A percentile compares a stretch with the other conserved stretches of the same genome.
Conservation (phyloP, 2,113 vertebrate genomes). For the Myrmecophaga tridactyla region DNA sequence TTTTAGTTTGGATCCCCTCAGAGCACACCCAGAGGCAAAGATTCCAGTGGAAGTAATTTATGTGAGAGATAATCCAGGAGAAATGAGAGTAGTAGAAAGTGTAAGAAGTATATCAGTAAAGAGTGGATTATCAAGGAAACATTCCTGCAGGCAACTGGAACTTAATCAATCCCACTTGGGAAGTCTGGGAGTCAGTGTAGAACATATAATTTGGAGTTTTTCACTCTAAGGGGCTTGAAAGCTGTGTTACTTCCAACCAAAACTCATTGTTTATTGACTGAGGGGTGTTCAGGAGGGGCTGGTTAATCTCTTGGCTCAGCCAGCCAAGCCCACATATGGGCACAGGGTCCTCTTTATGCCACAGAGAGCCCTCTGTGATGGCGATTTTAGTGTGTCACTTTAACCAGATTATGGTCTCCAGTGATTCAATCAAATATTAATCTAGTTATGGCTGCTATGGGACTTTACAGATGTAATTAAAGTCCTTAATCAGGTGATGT, state of each 20-base stretch:
- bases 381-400: neutral
- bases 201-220: neutral
- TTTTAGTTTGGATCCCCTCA: neutral
- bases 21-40: neutral
- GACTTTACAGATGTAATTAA: neutral
- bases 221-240: neutral
- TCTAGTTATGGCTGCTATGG: too few relatives aligned
- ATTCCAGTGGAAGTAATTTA: neutral
- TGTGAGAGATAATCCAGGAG: neutral
- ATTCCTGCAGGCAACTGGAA: neutral
- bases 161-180: neutral
- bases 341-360: accelerated
- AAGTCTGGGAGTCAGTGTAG: neutral
- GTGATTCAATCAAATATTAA: too few relatives aligned
- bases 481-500: neutral
- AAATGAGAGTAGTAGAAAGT: neutral
- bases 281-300: accelerated
- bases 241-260: neutral
- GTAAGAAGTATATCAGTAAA: neutral
- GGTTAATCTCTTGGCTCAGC: neutral
- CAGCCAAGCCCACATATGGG: neutral
- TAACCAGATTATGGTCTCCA: neutral
- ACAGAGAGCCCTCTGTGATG: neutral
- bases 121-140: neutral
- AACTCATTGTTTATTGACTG: neutral